These are phyloP conservation scores for Rhagophthalmus giganteus DNA, from an alignment of 2,888 invertebrate genomes.

Conservation along the genomic window DNA sequence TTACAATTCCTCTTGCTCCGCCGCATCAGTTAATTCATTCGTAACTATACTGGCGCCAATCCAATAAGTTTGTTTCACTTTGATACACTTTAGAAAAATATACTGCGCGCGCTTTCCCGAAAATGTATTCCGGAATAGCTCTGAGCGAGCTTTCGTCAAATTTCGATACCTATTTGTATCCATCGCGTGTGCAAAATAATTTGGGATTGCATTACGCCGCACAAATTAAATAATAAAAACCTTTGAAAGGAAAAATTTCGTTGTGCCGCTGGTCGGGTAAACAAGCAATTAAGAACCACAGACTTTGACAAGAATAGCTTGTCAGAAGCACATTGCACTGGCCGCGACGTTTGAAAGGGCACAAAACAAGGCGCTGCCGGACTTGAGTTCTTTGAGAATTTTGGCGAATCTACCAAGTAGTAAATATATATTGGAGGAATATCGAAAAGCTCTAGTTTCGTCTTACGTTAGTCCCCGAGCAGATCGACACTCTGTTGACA, in stretches of 20 bases:
- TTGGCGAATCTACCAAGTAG: conserved; percentile 44
- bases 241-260: conserved; percentile 40
- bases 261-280: conserved; percentile 44
- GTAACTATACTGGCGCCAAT: conserved; percentile 35
- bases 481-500: conserved; percentile 24
- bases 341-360: conserved; percentile 44
- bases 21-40: conserved; percentile 33
- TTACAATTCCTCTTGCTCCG: conserved; percentile 19
- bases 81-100: conserved; percentile 34
- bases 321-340: conserved; percentile 47
- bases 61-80: conserved; percentile 36
- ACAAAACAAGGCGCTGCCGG: conserved; percentile 37
- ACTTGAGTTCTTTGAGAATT: conserved; percentile 36
- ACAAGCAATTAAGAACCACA: conserved; percentile 49
- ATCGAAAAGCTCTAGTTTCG: conserved; percentile 17
- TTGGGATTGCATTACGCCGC: conserved; percentile 33
- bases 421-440: conserved; percentile 42
- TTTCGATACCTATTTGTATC: conserved; percentile 19
- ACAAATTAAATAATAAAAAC: conserved; percentile 41
- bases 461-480: conserved; percentile 15
- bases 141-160: conserved; percentile 19
- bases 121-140: conserved; percentile 29
- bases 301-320: conserved; percentile 48
- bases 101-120: conserved; percentile 30
- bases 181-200: conserved; percentile 20